Evolutionary conservation across 2,797 vertebrate species (phyloP).

Genomic region (Gobio occitaniae): DNA sequence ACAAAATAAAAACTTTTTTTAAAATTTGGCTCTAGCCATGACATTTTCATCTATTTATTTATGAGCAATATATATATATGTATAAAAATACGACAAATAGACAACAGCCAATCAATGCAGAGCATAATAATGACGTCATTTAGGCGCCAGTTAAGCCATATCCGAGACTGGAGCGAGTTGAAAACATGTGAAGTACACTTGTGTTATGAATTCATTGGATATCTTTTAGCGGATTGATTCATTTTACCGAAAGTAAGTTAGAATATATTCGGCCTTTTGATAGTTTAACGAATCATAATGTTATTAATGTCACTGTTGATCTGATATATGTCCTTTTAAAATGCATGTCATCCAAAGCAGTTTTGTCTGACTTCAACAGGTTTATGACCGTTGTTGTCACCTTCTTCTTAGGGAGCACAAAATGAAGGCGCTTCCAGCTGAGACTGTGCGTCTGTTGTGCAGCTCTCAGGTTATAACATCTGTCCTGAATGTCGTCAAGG

Average conservation of each 20-base stretch:
- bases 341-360: neutral
- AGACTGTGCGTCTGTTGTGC: conserved; percentile 87
- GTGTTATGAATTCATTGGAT: neutral
- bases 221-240: neutral
- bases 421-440: conserved; percentile 90
- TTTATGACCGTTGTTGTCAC: neutral
- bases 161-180: neutral
- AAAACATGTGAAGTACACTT: neutral
- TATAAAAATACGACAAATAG: no score
- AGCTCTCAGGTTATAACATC: conserved; percentile 94
- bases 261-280: neutral
- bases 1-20: neutral
- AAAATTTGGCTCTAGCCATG: neutral
- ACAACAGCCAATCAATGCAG: conserved; percentile 41
- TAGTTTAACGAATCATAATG: no score
- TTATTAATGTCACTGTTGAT: neutral
- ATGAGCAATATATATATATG: neutral
- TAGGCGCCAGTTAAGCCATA: conserved; percentile 44
- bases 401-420: conserved; percentile 1
- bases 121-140: conserved; percentile 34
- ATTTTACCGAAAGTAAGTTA: neutral
- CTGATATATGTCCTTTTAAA: neutral
- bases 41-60: neutral
- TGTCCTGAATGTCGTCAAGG: conserved; percentile 92
- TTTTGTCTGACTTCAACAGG: neutral